Evolutionary conservation across 2,888 invertebrate species (phyloP), one percentile per base, ranked within the genome.

Genomic region (Polylopha cassiicola): DNA sequence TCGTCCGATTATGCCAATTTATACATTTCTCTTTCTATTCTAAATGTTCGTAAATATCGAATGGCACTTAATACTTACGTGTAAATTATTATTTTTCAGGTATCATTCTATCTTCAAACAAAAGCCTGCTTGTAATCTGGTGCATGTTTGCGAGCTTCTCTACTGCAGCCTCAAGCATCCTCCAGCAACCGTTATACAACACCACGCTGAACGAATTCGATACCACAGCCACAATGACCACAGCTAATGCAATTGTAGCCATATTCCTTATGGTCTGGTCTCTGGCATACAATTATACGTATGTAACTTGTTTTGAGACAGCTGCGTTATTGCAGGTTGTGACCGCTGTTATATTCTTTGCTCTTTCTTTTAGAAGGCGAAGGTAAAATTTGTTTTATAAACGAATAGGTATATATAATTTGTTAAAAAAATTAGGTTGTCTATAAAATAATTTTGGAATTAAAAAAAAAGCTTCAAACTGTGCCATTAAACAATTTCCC

Each of bases 181-280:
- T 84, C 1, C 79, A 76, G 14, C 82, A 81, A 29, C 84, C 85
- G 0, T 47, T 84, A 0, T 81, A 77, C 65, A 78, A 76, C 47
- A 74, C 72, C 30, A 75, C 79, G 0, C 53, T 82, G 2, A 81
- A 81, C 54, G 84, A 86, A 8, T 84, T 85, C 57, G 79, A 84
- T 37, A 73, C 76, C 0, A 84, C 82, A 0, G 85, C 84, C 3
- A 84, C 85, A 1, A 72, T 74, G 54, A 78, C 81, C 2, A 65
- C 77, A 0, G 76, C 84, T 0, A 85, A 84, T 50, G 61, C 68
- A 0, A 48, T 82, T 2, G 80, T 77, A 1, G 85, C 81, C 2
- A 46, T 66, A 2, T 61, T 71, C 34, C 54, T 86, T 5, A 68
- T 82, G 61, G 47, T 65, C 5, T 82, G 82, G 78, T 64, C 76